Base-by-base conservation (phyloP, 2,797 vertebrate species). In the Acropternis orthonyx region DNA sequence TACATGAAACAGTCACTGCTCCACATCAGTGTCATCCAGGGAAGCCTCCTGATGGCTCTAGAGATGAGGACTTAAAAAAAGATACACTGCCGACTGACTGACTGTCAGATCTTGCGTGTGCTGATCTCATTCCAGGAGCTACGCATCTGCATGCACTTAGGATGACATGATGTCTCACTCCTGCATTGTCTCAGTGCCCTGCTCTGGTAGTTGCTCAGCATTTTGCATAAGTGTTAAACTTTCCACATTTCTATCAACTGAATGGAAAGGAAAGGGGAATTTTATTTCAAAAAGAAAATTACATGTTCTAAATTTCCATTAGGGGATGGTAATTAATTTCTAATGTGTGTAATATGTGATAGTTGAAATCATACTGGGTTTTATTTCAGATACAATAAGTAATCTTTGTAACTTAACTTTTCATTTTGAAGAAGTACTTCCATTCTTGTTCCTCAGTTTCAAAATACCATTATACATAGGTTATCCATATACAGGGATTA, bases 181-280 rank as follows among this genome's bases (percentile, higher is more conserved):
- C 36, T 49, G 62, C 0, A 0, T 28, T 54, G 58, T 26, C 62
- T 55, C 63, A 34, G 19, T 48, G 14, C 58, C 55, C 41, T 0
- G 0, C 52, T 88, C 62, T 67, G 12, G 14, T 32, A 55, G 32
- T 52, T 86, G 83, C 59, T 88, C 55, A 58, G 62, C 54, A 21
- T 48, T 88, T 92, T 67, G 61, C 39, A 36, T 48, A 74, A 87
- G 10, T 43, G 11, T 58, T 59, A 52, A 76, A 41, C 54, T 82
- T 88, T 56, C 12, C 48, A 49, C 41, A 12, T 80, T 79, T 83
- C 28, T 28, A 69, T 22, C 44, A 67, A 49, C 10, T 56, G 54
- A 83, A 34, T 28, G 54, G 48, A 85, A 94, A 39, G 17, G 2
- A 80, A 84, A 78, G 6, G 10, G 3, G 2, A 0, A 5, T 18